Base-by-base conservation (phyloP, 92 coral and sea anemone species). In the Chrysogorgia sp. region DNA sequence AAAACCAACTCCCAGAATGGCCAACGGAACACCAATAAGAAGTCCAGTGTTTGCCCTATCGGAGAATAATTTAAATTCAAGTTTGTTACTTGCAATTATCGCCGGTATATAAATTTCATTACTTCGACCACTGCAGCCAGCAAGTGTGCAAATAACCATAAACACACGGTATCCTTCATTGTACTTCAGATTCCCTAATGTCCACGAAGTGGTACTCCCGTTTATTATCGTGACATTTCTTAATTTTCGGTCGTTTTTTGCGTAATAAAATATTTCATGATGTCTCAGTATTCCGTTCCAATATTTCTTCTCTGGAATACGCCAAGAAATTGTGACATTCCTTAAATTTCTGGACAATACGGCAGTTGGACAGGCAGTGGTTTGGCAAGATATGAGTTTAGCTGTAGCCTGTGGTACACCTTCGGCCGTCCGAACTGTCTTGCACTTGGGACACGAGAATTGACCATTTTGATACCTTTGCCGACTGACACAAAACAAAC, bases 291-390 rank as follows among this genome's bases (percentile, higher is more conserved):
- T 10, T 49, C 76, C 76, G 47, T 69, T 47, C 76, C 59, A 69
- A 25, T 8, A 69, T 10, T 31, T 22, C 12, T 49, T 69, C 13
- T 30, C 34, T 45, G 76, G 76, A 6, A 69, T 20, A 26, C 25
- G 20, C 76, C 76, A 69, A n/a, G 76, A 69, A 69, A 69, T 28
- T 24, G 76, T 69, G 24, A 69, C 76, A n/a, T 69, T 69, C 30
- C 40, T 69, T 5, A 28, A 69, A 17, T n/a, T 48, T 20, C 76
- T 40, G 20, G 19, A 25, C 2, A 12, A 23, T 7, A 3, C 32
- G 10, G 22, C 43, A 45, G 34, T 29, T 47, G 58, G 34, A 49
- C 58, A 69, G 9, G 35, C 43, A 49, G 26, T 15, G 22, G 14
- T 0, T 1, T 45, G 58, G 20, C 76, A 69, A 2, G 76, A 30